Base-by-base conservation (phyloP, 2,113 vertebrate species). In the Lontra canadensis region DNA sequence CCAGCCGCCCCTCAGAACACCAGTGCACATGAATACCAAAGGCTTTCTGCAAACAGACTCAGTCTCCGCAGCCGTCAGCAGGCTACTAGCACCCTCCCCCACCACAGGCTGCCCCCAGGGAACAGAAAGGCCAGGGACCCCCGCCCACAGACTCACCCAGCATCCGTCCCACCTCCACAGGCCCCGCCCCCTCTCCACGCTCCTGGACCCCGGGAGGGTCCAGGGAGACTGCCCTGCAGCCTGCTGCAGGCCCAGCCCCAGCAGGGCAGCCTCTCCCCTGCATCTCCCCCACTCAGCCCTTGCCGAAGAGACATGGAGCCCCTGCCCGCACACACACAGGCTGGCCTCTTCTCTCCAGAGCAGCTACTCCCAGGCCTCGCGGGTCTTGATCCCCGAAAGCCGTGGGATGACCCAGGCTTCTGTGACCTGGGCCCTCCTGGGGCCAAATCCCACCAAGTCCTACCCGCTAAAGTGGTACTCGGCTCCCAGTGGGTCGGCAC, bases 401-500 rank as follows among this genome's bases (percentile, higher is more conserved):
- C 23, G 36, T 20, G 3, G 74, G 23, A 36, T 4, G 6, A 36
- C 18, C 39, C 49, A 4, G 8, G n/a, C 57, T 67, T 69, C 89
- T 25, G 36, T 29, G 55, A 93, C 4, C 47, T 23, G 36, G 34
- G 26, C 26, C 55, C 26, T n/a, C n/a, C n/a, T n/a, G n/a, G n/a
- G n/a, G 13, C 10, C 20, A 59, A 74, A 69, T 29, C 23, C 31
- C 4, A 15, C 36, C 11, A 18, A 17, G 42, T 5, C 20, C 13
- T 3, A 73, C 7, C 4, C 1, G 20, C 39, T 63, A 34, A 81
- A 57, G 73, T 11, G 39, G 49, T 87, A 59, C 25, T 6, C 3
- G 0, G 26, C 25, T 39, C 63, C 65, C 13, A 0, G 36, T 0
- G 1, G 49, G 36, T 36, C 11, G 4, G 8, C 47, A 42, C 15